Conservation (phyloP, 2,888 invertebrate species). For the Ochropacha duplaris region DNA sequence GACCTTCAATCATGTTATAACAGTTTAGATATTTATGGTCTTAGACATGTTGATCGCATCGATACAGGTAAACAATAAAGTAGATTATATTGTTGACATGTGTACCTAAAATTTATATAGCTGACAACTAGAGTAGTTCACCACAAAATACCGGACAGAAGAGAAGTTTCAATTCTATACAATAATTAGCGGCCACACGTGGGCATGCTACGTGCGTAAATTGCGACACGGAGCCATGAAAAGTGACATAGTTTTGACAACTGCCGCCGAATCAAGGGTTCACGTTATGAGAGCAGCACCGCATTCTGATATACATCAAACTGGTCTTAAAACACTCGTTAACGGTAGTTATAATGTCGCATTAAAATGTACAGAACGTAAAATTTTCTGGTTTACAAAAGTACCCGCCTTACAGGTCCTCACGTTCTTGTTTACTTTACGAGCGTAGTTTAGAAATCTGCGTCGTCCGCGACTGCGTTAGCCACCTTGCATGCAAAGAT, state of each 20-base stretch:
- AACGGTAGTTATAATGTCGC: conserved; percentile 57
- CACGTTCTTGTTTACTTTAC: conserved; percentile 54
- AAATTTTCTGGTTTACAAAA: conserved; percentile 52
- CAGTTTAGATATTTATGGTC: background rate
- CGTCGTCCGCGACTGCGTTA: conserved; percentile 36
- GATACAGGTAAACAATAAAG: background rate
- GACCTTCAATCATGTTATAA: background rate
- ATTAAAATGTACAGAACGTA: conserved; percentile 64
- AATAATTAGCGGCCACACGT: conserved; percentile 37
- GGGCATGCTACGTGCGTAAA: conserved; percentile 39
- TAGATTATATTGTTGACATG: background rate
- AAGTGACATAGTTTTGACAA: conserved; percentile 39
- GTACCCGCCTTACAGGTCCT: conserved; percentile 45
- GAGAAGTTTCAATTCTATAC: conserved; percentile 27
- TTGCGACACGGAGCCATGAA: conserved; percentile 28
- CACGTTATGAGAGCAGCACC: conserved; percentile 26
- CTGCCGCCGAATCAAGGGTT: conserved; percentile 34
- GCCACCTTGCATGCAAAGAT: conserved; percentile 58
- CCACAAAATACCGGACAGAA: conserved; percentile 7
- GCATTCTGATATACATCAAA: conserved; percentile 42
- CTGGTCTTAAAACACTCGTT: conserved; percentile 42
- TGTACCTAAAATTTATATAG: background rate
- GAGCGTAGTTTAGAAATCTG: conserved; percentile 51
- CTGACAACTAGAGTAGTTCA: background rate
- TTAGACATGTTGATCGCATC: background rate